phyloP scores from a whole-genome alignment of 1,140 invertebrate genomes.

The Acromyrmex echinatior region DNA sequence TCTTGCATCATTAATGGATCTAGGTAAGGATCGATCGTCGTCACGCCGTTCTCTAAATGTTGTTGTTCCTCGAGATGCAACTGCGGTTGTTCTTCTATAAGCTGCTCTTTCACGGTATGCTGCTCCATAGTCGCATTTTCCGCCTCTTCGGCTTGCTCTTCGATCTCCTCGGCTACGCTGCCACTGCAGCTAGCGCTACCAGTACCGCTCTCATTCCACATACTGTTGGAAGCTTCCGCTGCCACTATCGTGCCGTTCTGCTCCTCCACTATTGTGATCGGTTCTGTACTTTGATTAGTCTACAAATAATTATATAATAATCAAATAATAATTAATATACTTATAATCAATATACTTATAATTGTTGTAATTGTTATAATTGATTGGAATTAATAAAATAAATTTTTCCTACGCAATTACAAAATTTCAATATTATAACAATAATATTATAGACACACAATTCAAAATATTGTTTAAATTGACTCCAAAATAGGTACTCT shows the following conservation, averaged over 20 bases:
- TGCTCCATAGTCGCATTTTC: constrained; percentile 54
- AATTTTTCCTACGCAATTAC: not conserved
- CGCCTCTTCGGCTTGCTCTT: constrained; percentile 49
- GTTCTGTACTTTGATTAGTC: constrained; percentile 77
- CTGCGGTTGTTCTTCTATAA: constrained; percentile 66
- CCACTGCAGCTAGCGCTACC: constrained; percentile 76
- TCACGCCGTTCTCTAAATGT: constrained; percentile 59
- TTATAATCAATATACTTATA: not conserved
- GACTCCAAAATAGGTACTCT: not conserved
- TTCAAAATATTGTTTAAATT: not conserved
- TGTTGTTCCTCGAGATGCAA: constrained; percentile 56
- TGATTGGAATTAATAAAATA: not conserved
- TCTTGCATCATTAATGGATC: constrained; percentile 80
- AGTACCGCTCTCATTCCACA: constrained; percentile 75
- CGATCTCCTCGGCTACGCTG: constrained; percentile 74
- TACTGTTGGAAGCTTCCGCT: constrained; percentile 73
- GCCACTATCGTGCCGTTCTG: constrained; percentile 67
- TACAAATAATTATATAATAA: constrained; percentile 55
- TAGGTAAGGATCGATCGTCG: constrained; percentile 57
- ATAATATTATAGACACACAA: not conserved
- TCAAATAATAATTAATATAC: not conserved
- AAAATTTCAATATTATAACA: not conserved
- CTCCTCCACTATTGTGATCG: constrained; percentile 75
- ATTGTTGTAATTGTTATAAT: not conserved
- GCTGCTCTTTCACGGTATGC: constrained; percentile 23